These are phyloP conservation scores for Indicator maculatus DNA, from an alignment of 2,113 vertebrate genomes.

Conservation along the genomic window DNA sequence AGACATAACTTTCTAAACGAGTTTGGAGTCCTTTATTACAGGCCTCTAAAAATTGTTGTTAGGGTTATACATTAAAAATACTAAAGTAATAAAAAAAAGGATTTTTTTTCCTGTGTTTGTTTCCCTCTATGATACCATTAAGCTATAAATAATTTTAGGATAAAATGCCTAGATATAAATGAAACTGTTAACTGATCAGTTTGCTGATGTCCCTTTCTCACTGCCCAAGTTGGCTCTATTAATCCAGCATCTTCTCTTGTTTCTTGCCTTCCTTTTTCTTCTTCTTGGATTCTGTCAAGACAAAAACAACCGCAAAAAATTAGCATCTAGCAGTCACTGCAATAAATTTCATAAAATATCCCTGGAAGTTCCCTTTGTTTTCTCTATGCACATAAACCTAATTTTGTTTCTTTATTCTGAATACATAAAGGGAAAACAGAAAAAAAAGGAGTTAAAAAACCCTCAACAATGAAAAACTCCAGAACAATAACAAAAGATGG, in stretches of 20 bases:
- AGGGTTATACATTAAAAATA: constrained; percentile 75
- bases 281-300: constrained; percentile 82
- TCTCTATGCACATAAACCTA: not conserved
- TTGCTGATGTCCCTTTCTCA: constrained; percentile 67
- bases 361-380: not conserved
- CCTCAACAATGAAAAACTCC: not conserved
- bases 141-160: constrained; percentile 79
- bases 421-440: not conserved
- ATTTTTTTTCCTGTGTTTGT: constrained; percentile 22
- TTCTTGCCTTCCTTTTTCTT: constrained; percentile 88
- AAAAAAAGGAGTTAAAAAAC: not conserved
- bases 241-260: constrained; percentile 85
- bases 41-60: constrained; percentile 72
- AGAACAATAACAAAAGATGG: not conserved
- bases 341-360: not conserved
- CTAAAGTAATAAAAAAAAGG: constrained; percentile 60
- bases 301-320: constrained; percentile 1
- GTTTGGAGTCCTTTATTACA: constrained; percentile 72
- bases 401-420: not conserved
- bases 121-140: constrained; percentile 77
- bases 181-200: constrained; percentile 74
- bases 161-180: constrained; percentile 81
- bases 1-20: constrained; percentile 70
- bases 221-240: constrained; percentile 27
- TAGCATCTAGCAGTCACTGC: not conserved